A percentile compares a stretch with the other conserved stretches of the same genome.
phyloP scores from a whole-genome alignment of 1,140 invertebrate species.

The Microplitis demolitor region DNA sequence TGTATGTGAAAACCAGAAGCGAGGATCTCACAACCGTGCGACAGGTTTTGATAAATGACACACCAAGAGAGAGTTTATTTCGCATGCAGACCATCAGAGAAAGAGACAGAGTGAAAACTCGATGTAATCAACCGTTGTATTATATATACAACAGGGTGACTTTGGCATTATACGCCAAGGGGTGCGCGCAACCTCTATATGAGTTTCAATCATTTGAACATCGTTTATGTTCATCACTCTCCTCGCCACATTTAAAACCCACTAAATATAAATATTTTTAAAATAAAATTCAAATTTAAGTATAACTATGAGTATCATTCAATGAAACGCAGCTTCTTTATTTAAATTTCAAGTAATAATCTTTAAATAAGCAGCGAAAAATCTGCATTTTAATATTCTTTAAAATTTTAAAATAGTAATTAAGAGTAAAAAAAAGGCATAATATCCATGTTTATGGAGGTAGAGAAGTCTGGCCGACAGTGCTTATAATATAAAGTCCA shows the following conservation, averaged over 20 bases:
- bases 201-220: neutral
- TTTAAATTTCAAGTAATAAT: too few species aligned
- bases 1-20: slow-evolving; percentile 42
- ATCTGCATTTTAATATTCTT: too few species aligned
- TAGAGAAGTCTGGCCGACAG: neutral
- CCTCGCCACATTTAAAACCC: too few species aligned
- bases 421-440: neutral
- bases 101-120: neutral
- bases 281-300: too few species aligned
- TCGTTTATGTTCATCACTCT: neutral
- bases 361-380: too few species aligned
- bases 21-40: slow-evolving; percentile 23
- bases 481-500: slow-evolving; percentile 8
- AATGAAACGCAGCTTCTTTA: too few species aligned
- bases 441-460: neutral
- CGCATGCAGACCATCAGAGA: slow-evolving; percentile 6
- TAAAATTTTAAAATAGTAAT: neutral
- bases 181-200: neutral
- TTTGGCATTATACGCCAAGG: slow-evolving; percentile 24
- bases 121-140: neutral
- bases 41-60: slow-evolving; percentile 53
- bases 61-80: slow-evolving; percentile 36
- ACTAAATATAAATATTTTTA: too few species aligned
- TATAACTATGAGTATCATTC: too few species aligned
- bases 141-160: slow-evolving; percentile 36